Conservation (phyloP, 1,140 invertebrate genomes). For the Protaetia brevitarsis region DNA sequence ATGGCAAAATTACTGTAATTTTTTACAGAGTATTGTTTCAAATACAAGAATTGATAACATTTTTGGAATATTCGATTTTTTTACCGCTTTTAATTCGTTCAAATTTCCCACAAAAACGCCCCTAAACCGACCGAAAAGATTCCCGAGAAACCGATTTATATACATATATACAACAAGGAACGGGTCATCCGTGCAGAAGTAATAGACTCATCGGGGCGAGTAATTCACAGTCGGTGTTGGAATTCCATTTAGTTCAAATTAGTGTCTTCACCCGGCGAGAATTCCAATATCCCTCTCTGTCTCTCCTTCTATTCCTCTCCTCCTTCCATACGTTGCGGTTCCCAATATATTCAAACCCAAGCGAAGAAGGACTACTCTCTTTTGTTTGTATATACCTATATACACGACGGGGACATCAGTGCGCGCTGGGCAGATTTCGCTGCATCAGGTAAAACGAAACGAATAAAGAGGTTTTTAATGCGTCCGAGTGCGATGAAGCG, state of each 20-base stretch:
- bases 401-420: no score
- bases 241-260: slow-evolving; percentile 16
- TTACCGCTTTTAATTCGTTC: no score
- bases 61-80: no score
- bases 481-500: neutral
- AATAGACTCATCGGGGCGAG: neutral
- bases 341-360: neutral
- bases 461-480: neutral
- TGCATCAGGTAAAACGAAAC: no score
- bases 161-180: neutral
- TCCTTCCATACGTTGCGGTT: neutral
- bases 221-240: slow-evolving; percentile 10
- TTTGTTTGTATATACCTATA: no score
- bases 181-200: neutral
- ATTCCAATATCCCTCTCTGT: neutral
- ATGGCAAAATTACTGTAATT: no score
- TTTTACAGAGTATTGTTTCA: no score
- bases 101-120: no score
- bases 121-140: no score
- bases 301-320: neutral
- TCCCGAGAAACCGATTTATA: neutral
- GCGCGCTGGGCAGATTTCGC: no score
- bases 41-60: no score
- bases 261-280: neutral
- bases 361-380: no score